A percentile compares a stretch with the other conserved stretches of the same genome.
phyloP scores from a whole-genome alignment of 2,888 invertebrate genomes.

The Atherix ibis region DNA sequence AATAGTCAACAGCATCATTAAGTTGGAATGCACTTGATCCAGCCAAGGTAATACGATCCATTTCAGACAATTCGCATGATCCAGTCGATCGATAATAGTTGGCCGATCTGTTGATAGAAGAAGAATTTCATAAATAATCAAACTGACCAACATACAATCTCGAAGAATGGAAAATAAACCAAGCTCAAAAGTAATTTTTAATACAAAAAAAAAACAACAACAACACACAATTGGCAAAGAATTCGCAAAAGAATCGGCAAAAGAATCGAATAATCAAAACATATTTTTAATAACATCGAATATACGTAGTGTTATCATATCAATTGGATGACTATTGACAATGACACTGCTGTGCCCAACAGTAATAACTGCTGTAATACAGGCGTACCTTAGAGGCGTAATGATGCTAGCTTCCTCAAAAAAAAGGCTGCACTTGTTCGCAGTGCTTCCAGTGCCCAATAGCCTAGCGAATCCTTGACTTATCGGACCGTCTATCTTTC shows the following conservation, averaged over 20 bases:
- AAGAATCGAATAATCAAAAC: background rate
- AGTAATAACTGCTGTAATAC: too few relatives aligned
- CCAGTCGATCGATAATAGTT: conserved; percentile 77
- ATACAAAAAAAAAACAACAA: background rate
- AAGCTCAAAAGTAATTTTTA: too few relatives aligned
- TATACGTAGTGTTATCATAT: too few relatives aligned
- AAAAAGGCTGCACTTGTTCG: too few relatives aligned
- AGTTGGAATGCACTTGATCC: conserved; percentile 63
- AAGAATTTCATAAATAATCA: background rate
- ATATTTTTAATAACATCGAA: too few relatives aligned
- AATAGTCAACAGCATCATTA: conserved; percentile 58
- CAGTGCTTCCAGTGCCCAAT: too few relatives aligned
- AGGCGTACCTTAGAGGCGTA: too few relatives aligned
- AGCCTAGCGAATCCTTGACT: too few relatives aligned
- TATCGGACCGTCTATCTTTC: too few relatives aligned
- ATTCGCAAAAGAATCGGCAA: background rate
- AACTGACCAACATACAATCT: background rate
- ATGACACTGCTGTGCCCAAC: too few relatives aligned
- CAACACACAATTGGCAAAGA: background rate
- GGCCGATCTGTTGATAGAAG: conserved; percentile 81
- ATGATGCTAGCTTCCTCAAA: too few relatives aligned
- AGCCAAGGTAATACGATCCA: conserved; percentile 80
- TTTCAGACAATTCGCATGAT: conserved; percentile 74
- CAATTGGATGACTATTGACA: too few relatives aligned
- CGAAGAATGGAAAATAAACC: background rate